A percentile compares a stretch with the other conserved stretches of the same genome.
Evolutionary conservation across 1,140 invertebrate species (phyloP).

Genomic region (Camponotus vicinus): DNA sequence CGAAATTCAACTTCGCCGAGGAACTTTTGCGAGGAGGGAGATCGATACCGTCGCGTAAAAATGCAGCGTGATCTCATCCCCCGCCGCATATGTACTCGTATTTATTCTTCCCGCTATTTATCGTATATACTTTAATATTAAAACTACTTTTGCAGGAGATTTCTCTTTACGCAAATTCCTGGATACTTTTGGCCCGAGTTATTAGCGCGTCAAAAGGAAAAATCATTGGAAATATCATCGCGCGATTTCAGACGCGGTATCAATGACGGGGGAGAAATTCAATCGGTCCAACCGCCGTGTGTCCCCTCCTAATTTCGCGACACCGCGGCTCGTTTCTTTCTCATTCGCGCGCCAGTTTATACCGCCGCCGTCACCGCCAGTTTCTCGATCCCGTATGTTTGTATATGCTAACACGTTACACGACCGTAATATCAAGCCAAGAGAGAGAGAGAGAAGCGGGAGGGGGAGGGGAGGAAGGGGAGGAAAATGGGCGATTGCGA

Average conservation of each 20-base stretch:
- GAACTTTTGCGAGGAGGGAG: background rate
- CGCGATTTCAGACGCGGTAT: too few species aligned
- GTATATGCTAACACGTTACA: slow-evolving; percentile 73
- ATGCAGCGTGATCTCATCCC: slow-evolving; percentile 32
- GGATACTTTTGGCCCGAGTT: background rate
- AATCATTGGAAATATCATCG: slow-evolving; percentile 15
- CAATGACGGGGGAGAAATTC: background rate
- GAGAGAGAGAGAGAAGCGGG: slow-evolving; percentile 66
- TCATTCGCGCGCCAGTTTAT: slow-evolving; percentile 35
- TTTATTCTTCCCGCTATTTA: background rate
- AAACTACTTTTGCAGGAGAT: background rate
- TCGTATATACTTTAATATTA: slow-evolving; percentile 6
- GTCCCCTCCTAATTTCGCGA: slow-evolving; percentile 56
- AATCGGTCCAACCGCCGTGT: slow-evolving; percentile 1
- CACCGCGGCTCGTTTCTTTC: slow-evolving; percentile 63
- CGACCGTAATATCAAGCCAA: slow-evolving; percentile 71
- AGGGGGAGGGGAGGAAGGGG: slow-evolving; percentile 10
- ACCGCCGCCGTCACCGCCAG: slow-evolving; percentile 13
- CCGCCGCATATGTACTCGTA: background rate
- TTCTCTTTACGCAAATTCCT: background rate
- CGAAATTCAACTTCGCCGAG: slow-evolving; percentile 40
- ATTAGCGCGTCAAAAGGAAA: background rate
- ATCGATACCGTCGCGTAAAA: slow-evolving; percentile 47
- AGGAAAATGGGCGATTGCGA: slow-evolving; percentile 48
- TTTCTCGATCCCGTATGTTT: slow-evolving; percentile 63